Evolutionary conservation across 2,797 vertebrate species (phyloP).

Genomic region (Takifugu ocellatus): DNA sequence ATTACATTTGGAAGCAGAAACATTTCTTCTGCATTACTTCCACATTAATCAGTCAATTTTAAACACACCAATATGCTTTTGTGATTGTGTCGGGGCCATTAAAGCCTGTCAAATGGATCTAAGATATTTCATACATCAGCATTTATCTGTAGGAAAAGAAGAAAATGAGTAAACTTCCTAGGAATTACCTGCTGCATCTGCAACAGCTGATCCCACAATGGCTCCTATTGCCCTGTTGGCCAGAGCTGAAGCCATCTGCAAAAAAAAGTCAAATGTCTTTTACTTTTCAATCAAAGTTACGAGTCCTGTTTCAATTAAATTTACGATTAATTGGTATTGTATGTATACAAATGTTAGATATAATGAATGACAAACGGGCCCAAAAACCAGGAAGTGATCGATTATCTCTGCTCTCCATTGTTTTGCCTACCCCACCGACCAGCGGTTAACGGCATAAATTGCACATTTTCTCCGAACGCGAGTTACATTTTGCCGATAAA

Average conservation of each 20-base stretch:
- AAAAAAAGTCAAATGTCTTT: slow-evolving; percentile 1
- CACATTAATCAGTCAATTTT: too few relatives aligned
- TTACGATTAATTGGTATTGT: too few relatives aligned
- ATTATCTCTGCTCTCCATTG: not conserved
- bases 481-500: too few relatives aligned
- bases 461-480: too few relatives aligned
- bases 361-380: not conserved
- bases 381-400: not conserved
- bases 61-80: too few relatives aligned
- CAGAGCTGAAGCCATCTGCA: slow-evolving; percentile 70
- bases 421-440: not conserved
- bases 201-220: slow-evolving; percentile 74
- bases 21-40: too few relatives aligned
- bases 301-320: too few relatives aligned
- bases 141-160: not conserved
- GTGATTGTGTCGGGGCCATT: not conserved
- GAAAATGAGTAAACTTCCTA: not conserved
- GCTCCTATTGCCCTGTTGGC: slow-evolving; percentile 72
- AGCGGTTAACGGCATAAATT: too few relatives aligned
- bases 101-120: not conserved
- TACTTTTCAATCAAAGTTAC: too few relatives aligned
- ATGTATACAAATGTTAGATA: not conserved
- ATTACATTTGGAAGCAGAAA: too few relatives aligned
- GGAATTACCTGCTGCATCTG: slow-evolving; percentile 75
- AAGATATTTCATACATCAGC: not conserved